Conservation (phyloP, 2,113 vertebrate species). For the Aspiorhynchus laticeps region DNA sequence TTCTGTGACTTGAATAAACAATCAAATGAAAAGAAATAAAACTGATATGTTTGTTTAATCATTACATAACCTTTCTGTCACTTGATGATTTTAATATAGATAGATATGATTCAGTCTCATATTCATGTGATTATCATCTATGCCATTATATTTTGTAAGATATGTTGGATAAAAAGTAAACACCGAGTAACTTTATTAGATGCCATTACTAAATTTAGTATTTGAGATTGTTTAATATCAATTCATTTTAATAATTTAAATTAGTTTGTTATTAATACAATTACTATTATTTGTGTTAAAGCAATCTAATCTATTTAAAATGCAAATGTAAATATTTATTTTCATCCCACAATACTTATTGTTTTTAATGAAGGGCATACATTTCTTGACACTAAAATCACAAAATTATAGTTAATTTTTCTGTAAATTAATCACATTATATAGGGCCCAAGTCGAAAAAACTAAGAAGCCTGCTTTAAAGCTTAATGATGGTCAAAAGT, state of each 20-base stretch:
- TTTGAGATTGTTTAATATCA: too few species aligned
- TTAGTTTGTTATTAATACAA: too few species aligned
- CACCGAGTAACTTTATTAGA: too few species aligned
- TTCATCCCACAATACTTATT: neutral
- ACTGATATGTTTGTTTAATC: neutral
- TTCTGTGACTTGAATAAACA: neutral
- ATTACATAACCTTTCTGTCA: neutral
- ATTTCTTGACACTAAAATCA: neutral
- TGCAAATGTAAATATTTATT: neutral
- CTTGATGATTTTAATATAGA: neutral
- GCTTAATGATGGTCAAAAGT: too few species aligned
- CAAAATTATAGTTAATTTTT: too few species aligned
- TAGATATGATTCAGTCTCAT: neutral
- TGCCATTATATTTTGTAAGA: neutral
- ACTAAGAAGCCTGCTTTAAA: neutral
- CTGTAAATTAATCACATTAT: neutral
- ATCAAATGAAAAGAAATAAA: neutral
- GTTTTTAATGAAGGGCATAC: neutral
- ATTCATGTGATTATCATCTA: neutral
- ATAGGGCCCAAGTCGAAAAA: too few species aligned
- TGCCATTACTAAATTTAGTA: neutral
- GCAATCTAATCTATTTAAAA: neutral
- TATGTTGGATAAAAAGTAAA: neutral
- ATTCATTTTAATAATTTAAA: too few species aligned
- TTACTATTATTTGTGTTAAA: neutral